Conservation (phyloP, 2,888 invertebrate genomes). For the Drosophila sordidula region DNA sequence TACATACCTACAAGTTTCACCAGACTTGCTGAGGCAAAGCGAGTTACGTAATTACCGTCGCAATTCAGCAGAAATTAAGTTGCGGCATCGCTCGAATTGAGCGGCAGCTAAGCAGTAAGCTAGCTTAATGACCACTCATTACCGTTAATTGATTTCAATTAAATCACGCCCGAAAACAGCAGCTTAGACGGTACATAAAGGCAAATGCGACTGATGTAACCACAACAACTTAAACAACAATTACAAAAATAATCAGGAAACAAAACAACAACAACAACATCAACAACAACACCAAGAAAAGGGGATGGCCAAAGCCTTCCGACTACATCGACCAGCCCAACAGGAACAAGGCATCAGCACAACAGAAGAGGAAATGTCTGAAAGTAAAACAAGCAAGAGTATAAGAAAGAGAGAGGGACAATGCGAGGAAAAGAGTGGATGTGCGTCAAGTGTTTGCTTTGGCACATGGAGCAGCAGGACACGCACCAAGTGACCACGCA, state of each 20-base stretch:
- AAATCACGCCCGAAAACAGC: constrained; percentile 81
- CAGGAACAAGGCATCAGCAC: constrained; percentile 25
- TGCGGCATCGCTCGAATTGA: constrained; percentile 4
- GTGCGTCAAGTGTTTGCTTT: constrained; percentile 56
- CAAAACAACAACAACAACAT: constrained; percentile 34
- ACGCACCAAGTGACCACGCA: constrained; percentile 60
- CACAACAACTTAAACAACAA: constrained; percentile 77
- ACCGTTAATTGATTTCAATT: constrained; percentile 85
- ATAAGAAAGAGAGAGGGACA: neutral
- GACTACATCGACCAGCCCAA: constrained; percentile 48
- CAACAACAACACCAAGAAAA: constrained; percentile 30
- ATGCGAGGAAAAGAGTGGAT: constrained; percentile 1
- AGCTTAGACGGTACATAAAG: constrained; percentile 52
- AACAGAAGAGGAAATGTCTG: constrained; percentile 64
- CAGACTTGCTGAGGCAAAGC: constrained; percentile 2
- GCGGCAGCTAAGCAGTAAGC: constrained; percentile 55
- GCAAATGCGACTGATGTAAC: constrained; percentile 68
- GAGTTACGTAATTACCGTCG: constrained; percentile 44
- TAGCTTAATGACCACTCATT: constrained; percentile 84
- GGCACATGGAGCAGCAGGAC: constrained; percentile 43
- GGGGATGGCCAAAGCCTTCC: constrained; percentile 16
- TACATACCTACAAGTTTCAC: neutral
- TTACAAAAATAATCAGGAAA: constrained; percentile 73
- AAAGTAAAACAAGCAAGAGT: constrained; percentile 47
- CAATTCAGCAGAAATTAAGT: constrained; percentile 39